Evolutionary conservation across 2,888 invertebrate genomes (phyloP).

Genomic region (Drosophila melanosoma): DNA sequence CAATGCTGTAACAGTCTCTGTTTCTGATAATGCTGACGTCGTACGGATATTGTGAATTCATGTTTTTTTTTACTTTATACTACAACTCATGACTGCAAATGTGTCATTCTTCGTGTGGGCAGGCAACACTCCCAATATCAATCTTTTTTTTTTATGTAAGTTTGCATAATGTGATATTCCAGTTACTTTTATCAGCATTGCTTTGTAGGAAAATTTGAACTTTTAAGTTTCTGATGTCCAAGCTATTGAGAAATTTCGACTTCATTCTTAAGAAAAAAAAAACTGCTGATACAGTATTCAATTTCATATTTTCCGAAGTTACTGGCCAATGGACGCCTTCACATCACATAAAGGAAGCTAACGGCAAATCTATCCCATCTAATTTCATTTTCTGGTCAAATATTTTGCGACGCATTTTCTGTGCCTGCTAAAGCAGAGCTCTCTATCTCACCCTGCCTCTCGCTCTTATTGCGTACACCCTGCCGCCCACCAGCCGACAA

Average conservation of each 20-base stretch:
- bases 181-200: constrained; percentile 10
- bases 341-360: constrained; percentile 11
- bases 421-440: constrained; percentile 36
- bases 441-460: constrained; percentile 13
- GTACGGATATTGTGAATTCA: constrained; percentile 16
- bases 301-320: constrained; percentile 40
- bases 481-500: constrained; percentile 42
- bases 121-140: constrained; percentile 4
- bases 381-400: constrained; percentile 49
- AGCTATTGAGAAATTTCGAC: constrained; percentile 17
- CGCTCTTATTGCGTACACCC: constrained; percentile 12
- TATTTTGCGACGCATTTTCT: constrained; percentile 75
- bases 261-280: constrained; percentile 2
- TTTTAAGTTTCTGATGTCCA: constrained; percentile 15
- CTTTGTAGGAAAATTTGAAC: neutral
- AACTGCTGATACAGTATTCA: constrained; percentile 36
- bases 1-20: neutral
- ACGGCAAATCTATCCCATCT: constrained; percentile 6
- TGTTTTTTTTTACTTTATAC: constrained; percentile 8
- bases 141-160: constrained; percentile 9
- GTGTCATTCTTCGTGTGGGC: constrained; percentile 34
- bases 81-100: constrained; percentile 37
- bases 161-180: constrained; percentile 10
- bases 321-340: neutral
- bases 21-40: constrained; percentile 40